Evolutionary conservation across 1,140 invertebrate species (phyloP).

Genomic region (Mercenaria mercenaria): DNA sequence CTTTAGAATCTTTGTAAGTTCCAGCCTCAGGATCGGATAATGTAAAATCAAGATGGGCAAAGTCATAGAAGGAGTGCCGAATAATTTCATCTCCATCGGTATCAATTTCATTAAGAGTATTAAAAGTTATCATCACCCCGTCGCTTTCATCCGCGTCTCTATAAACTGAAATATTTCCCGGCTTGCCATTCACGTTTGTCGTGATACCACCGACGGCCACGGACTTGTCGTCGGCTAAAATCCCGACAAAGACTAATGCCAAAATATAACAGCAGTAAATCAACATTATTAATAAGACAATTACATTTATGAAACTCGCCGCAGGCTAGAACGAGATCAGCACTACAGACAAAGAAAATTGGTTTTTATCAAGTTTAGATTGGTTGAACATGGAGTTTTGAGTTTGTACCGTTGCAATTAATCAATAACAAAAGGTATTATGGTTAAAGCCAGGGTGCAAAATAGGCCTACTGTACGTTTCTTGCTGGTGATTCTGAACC

Average conservation of each 20-base stretch:
- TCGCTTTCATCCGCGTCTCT: background rate
- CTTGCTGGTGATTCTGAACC: no score
- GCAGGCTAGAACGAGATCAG: no score
- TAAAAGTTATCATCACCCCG: slow-evolving; percentile 21
- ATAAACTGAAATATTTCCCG: slow-evolving; percentile 46
- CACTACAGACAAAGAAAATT: no score
- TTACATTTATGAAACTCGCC: no score
- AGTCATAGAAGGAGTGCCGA: slow-evolving; percentile 33
- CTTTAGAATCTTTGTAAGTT: slow-evolving; percentile 15
- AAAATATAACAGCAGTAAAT: background rate
- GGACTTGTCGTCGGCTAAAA: background rate
- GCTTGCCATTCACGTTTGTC: slow-evolving; percentile 34
- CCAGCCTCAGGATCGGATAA: slow-evolving; percentile 20
- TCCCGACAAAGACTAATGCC: background rate
- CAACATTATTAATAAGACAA: no score
- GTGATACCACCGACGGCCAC: slow-evolving; percentile 15
- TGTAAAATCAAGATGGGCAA: slow-evolving; percentile 44
- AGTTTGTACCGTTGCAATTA: no score
- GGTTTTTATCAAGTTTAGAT: no score
- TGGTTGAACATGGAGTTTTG: no score
- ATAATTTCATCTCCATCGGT: background rate
- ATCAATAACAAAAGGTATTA: no score
- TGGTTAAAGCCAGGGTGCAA: no score
- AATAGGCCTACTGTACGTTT: no score
- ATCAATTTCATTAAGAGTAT: slow-evolving; percentile 17